Conservation (phyloP, 1,140 invertebrate species). For the Riptortus pedestris region DNA sequence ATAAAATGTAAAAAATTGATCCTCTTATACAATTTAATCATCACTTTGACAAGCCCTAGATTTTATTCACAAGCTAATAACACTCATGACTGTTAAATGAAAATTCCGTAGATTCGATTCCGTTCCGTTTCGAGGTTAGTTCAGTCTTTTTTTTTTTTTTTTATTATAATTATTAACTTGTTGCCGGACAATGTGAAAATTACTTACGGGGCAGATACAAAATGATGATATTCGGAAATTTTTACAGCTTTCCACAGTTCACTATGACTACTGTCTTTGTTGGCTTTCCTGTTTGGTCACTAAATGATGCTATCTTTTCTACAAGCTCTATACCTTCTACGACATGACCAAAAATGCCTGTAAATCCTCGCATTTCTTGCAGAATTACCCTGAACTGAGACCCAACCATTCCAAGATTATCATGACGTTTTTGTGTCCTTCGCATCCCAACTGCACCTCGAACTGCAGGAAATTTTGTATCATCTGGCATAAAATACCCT, state of each 20-base stretch:
- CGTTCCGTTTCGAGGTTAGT: neutral
- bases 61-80: constrained; percentile 6
- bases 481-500: constrained; percentile 68
- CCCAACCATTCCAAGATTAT: constrained; percentile 68
- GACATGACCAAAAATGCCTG: constrained; percentile 71
- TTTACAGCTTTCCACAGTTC: constrained; percentile 59
- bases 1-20: constrained; percentile 13
- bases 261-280: constrained; percentile 61
- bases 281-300: constrained; percentile 64
- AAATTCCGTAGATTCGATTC: neutral
- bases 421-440: constrained; percentile 65
- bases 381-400: constrained; percentile 73
- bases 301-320: constrained; percentile 64
- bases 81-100: neutral
- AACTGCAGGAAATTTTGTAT: constrained; percentile 63
- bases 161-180: constrained; percentile 15
- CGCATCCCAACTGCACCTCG: constrained; percentile 72
- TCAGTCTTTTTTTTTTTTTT: constrained; percentile 11
- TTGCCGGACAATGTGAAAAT: neutral
- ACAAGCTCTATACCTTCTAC: constrained; percentile 69
- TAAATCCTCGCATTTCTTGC: constrained; percentile 69
- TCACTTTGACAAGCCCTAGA: neutral
- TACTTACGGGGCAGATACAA: neutral
- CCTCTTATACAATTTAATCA: neutral
- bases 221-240: neutral